Conservation (phyloP, 2,888 invertebrate species). For the Salticus scenicus region DNA sequence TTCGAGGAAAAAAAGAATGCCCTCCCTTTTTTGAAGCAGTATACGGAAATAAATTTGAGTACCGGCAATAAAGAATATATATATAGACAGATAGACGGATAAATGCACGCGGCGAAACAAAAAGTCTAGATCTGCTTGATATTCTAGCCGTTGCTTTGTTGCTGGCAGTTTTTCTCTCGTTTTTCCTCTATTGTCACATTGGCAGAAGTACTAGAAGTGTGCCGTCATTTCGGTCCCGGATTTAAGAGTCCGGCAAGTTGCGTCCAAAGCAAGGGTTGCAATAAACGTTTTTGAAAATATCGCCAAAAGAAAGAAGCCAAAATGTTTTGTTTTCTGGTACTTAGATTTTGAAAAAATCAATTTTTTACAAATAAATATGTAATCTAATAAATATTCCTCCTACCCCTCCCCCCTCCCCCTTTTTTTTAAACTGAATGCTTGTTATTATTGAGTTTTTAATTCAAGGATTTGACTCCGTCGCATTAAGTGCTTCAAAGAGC, state of each 20-base stretch:
- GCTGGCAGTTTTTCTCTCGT: constrained; percentile 35
- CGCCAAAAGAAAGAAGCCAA: constrained; percentile 36
- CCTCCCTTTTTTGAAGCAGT: constrained; percentile 25
- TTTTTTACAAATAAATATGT: too few species aligned
- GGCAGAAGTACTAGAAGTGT: constrained; percentile 34
- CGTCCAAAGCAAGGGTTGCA: constrained; percentile 1
- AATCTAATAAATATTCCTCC: too few species aligned
- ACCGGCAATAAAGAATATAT: constrained; percentile 61
- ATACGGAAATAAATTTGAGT: constrained; percentile 57
- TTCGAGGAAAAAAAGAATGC: constrained; percentile 27
- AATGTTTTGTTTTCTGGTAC: too few species aligned
- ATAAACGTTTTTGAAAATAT: background rate
- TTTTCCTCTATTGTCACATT: constrained; percentile 38
- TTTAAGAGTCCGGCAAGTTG: constrained; percentile 52
- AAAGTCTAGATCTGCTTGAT: constrained; percentile 60
- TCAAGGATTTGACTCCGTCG: too few species aligned
- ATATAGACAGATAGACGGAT: constrained; percentile 64
- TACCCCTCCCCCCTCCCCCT: too few species aligned
- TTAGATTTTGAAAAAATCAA: too few species aligned
- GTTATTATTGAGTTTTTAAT: too few species aligned
- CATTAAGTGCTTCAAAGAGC: too few species aligned
- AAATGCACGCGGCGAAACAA: constrained; percentile 30
- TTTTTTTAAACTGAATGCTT: too few species aligned
- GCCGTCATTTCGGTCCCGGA: constrained; percentile 65
- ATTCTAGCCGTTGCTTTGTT: constrained; percentile 62